phyloP scores from a whole-genome alignment of 2,888 invertebrate genomes.

The Drosophila formosana region DNA sequence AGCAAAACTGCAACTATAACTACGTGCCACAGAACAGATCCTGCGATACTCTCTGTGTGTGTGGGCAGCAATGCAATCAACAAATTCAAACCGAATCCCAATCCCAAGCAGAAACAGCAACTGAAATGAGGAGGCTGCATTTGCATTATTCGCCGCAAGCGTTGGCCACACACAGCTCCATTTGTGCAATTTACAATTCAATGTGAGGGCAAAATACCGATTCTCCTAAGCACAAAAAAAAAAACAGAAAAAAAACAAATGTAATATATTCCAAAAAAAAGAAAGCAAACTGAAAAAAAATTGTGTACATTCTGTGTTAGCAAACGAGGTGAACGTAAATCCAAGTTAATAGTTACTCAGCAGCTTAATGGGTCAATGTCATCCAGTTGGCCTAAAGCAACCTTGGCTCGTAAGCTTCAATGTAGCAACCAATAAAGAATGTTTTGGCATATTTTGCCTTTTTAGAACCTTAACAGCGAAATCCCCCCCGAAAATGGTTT shows the following conservation, averaged over 20 bases:
- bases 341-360: not conserved
- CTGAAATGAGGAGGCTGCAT: conserved; percentile 29
- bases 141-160: conserved; percentile 17
- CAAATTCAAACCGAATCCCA: not conserved
- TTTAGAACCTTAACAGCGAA: not conserved
- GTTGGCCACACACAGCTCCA: conserved; percentile 23
- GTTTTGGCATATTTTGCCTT: not conserved
- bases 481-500: not conserved
- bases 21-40: not conserved
- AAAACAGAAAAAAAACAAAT: not conserved
- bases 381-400: not conserved
- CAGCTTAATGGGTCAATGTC: not conserved
- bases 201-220: conserved; percentile 1
- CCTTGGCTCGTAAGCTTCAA: not conserved
- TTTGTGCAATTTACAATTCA: conserved; percentile 29
- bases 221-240: not conserved
- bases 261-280: not conserved
- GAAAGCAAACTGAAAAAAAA: not conserved
- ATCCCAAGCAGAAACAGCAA: not conserved
- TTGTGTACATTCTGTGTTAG: not conserved
- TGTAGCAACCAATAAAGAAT: not conserved
- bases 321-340: not conserved
- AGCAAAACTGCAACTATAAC: not conserved
- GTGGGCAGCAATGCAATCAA: conserved; percentile 19
- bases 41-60: not conserved